These are phyloP conservation scores for Oncorhynchus kisutch DNA, from an alignment of 2,113 vertebrate species.

Conservation along the genomic window DNA sequence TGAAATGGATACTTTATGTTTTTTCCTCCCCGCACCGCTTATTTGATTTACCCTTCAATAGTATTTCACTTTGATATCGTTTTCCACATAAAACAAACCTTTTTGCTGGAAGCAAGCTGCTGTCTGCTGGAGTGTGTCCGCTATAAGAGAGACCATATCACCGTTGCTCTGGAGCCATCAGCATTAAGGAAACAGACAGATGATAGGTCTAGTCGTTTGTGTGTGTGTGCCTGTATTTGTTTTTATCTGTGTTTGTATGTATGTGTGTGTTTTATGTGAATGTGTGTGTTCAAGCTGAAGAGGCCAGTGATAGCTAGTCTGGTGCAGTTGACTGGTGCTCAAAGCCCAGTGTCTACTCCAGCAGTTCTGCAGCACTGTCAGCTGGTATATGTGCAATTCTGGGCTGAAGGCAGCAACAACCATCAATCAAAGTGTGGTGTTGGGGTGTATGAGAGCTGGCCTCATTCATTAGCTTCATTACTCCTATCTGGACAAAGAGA, in stretches of 20 bases:
- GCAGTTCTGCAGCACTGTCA: conserved; percentile 43
- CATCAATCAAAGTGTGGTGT: conserved; percentile 12
- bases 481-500: not conserved
- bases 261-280: conserved; percentile 26
- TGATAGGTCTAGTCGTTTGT: conserved; percentile 37
- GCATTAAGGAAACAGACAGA: conserved; percentile 51
- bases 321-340: conserved; percentile 60
- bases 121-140: conserved; percentile 67
- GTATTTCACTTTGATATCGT: conserved; percentile 70
- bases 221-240: conserved; percentile 22
- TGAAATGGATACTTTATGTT: conserved; percentile 64
- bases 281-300: conserved; percentile 31
- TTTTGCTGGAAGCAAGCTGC: conserved; percentile 63
- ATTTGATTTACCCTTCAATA: conserved; percentile 69
- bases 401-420: conserved; percentile 27
- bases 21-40: conserved; percentile 52
- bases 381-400: conserved; percentile 26
- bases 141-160: conserved; percentile 63
- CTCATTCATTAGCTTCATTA: conserved; percentile 3
- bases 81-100: conserved; percentile 68
- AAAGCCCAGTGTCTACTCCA: conserved; percentile 56
- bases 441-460: conserved; percentile 6
- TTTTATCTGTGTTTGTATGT: conserved; percentile 32
- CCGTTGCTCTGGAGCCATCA: conserved; percentile 64
- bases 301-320: conserved; percentile 55